Evolutionary conservation across 2,888 invertebrate genomes (phyloP).

Genomic region (Agriopis marginaria): DNA sequence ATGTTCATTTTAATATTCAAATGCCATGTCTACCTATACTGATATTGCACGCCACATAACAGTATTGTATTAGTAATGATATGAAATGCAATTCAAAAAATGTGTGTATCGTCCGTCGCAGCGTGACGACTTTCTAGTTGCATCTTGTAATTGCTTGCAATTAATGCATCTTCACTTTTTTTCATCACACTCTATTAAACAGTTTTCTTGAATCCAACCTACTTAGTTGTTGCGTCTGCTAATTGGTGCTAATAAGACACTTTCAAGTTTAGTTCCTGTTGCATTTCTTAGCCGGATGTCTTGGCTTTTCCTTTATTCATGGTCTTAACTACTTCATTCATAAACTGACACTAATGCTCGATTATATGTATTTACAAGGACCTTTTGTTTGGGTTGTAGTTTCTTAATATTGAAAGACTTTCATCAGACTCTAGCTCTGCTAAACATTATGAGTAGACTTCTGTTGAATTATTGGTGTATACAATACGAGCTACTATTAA

Average conservation of each 20-base stretch:
- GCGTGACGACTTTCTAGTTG: conserved; percentile 79
- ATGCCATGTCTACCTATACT: conserved; percentile 16
- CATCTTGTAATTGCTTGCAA: conserved; percentile 76
- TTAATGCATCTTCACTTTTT: conserved; percentile 82
- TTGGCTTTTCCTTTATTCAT: conserved; percentile 9
- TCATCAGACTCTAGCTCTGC: too few relatives aligned
- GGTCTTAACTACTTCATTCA: background rate
- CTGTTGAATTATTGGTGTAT: too few relatives aligned
- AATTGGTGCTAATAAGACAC: conserved; percentile 57
- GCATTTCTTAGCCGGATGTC: conserved; percentile 26
- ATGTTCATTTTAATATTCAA: conserved; percentile 17
- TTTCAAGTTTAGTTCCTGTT: conserved; percentile 47
- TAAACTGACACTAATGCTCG: background rate
- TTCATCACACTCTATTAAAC: conserved; percentile 78
- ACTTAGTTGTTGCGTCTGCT: conserved; percentile 68
- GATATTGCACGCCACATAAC: conserved; percentile 19
- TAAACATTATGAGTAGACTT: too few relatives aligned
- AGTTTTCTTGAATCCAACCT: conserved; percentile 67
- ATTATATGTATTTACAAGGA: background rate
- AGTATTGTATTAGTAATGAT: conserved; percentile 27
- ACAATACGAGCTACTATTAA: too few relatives aligned
- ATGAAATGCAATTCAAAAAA: conserved; percentile 30
- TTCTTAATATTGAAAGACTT: too few relatives aligned
- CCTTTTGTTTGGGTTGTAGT: background rate
- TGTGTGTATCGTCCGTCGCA: conserved; percentile 70